phyloP scores from a whole-genome alignment of 2,888 invertebrate species.

The Nemurella pictetii region DNA sequence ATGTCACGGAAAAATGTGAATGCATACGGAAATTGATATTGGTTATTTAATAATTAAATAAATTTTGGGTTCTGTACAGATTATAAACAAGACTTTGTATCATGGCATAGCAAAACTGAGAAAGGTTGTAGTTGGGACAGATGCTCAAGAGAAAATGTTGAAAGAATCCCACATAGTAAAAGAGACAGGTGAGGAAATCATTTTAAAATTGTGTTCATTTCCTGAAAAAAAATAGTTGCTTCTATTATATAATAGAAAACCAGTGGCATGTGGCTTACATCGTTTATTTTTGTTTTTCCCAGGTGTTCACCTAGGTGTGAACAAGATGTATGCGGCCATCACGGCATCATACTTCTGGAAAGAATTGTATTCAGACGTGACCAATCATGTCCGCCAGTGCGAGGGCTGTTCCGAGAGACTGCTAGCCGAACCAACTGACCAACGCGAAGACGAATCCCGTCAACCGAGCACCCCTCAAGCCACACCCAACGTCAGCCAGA shows the following conservation, averaged over 20 bases:
- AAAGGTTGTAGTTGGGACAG: constrained; percentile 43
- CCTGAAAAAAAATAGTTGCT: no score
- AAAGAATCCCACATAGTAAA: constrained; percentile 43
- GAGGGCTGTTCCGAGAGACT: constrained; percentile 43
- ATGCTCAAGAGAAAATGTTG: constrained; percentile 43
- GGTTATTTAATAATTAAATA: neutral
- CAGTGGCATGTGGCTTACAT: neutral
- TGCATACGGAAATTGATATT: no score
- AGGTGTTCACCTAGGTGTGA: constrained; percentile 46
- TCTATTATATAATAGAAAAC: neutral
- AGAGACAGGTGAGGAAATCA: constrained; percentile 42
- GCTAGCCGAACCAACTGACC: neutral
- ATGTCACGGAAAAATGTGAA: no score
- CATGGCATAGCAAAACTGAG: constrained; percentile 44
- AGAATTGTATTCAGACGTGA: constrained; percentile 45
- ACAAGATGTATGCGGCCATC: constrained; percentile 45
- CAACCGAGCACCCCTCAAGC: neutral
- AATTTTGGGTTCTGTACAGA: constrained; percentile 6
- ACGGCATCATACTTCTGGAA: constrained; percentile 45
- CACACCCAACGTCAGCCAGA: neutral
- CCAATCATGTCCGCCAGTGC: constrained; percentile 44
- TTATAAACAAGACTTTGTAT: constrained; percentile 43
- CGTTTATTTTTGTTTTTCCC: constrained; percentile 18
- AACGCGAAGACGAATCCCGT: neutral
- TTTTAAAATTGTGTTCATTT: no score